phyloP scores from a whole-genome alignment of 2,888 invertebrate species.

The Rugalucina vietnamica region DNA sequence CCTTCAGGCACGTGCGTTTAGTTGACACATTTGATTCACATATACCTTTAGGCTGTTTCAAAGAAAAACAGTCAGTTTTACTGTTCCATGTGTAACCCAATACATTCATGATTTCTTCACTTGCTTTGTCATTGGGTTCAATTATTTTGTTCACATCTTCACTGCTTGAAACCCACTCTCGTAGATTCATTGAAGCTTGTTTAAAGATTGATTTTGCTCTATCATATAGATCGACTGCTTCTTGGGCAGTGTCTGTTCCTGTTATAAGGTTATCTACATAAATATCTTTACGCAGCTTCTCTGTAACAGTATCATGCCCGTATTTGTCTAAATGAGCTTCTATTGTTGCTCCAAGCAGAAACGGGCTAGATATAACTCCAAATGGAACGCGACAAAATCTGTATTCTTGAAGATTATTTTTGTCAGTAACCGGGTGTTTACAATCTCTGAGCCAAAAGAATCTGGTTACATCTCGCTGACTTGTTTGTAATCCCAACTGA shows the following conservation, averaged over 20 bases:
- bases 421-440: background rate
- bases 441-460: slow-evolving; percentile 25
- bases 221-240: background rate
- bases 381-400: slow-evolving; percentile 16
- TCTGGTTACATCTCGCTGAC: slow-evolving; percentile 25
- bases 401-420: slow-evolving; percentile 3
- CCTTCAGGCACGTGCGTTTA: background rate
- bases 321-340: background rate
- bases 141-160: background rate
- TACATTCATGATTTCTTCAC: background rate
- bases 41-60: background rate
- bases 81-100: background rate
- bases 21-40: background rate
- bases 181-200: background rate
- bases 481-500: slow-evolving; percentile 13
- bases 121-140: background rate
- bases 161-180: background rate
- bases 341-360: slow-evolving; percentile 12
- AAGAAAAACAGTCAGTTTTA: background rate
- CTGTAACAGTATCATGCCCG: background rate
- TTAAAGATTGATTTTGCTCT: background rate
- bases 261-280: background rate
- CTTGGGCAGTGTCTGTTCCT: background rate
- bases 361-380: slow-evolving; percentile 20
- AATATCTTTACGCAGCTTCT: background rate